Evolutionary conservation across 2,888 invertebrate genomes (phyloP).

Genomic region (Diarsia mendica): DNA sequence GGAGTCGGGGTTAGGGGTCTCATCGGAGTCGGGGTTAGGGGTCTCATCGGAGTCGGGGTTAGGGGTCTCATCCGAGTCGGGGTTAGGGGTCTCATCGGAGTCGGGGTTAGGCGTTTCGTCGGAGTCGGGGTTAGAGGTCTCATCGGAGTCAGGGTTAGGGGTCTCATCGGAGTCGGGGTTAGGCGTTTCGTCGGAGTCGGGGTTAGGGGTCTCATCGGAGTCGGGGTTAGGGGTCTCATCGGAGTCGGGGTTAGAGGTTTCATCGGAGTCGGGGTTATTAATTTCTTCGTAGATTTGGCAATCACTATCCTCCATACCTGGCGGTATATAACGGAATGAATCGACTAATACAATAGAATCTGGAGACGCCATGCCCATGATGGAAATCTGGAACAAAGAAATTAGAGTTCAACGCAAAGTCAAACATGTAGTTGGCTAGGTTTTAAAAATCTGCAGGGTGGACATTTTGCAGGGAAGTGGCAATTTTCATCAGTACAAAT

Average conservation of each 20-base stretch:
- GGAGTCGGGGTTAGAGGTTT: neutral
- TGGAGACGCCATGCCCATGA: constrained; percentile 70
- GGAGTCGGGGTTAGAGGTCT: neutral
- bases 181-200: neutral
- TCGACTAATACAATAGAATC: constrained; percentile 72
- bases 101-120: neutral
- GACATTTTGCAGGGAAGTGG: neutral
- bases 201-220: neutral
- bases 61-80: neutral
- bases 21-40: neutral
- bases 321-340: constrained; percentile 77
- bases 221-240: neutral
- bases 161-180: neutral
- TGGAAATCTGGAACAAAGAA: constrained; percentile 73
- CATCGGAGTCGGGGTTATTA: constrained; percentile 5
- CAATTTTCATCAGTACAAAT: neutral
- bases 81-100: neutral
- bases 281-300: constrained; percentile 72
- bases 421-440: neutral
- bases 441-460: neutral
- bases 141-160: neutral
- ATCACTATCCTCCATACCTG: constrained; percentile 61
- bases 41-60: neutral
- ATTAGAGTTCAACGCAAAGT: constrained; percentile 11
- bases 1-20: neutral